These are phyloP conservation scores for Spea bombifrons DNA, from an alignment of 2,113 vertebrate genomes.

Conservation along the genomic window DNA sequence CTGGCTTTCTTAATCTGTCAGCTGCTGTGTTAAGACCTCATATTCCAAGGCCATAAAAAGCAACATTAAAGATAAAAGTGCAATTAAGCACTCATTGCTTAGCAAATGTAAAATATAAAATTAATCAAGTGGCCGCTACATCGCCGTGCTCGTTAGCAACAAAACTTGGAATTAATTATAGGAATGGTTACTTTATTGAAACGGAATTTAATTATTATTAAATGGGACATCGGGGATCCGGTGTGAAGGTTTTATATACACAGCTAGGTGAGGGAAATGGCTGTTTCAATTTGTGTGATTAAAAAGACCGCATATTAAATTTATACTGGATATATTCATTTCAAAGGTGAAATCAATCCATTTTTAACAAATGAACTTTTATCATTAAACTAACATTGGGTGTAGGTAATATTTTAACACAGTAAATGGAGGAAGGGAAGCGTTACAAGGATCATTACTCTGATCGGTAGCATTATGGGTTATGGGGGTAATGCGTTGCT, in stretches of 20 bases:
- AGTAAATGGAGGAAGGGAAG: no score
- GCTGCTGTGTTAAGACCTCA: conserved; percentile 47
- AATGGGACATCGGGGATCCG: conserved; percentile 43
- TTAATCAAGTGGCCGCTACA: conserved; percentile 48
- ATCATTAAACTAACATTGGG: conserved; percentile 2
- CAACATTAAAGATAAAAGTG: conserved; percentile 47
- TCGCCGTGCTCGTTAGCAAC: conserved; percentile 43
- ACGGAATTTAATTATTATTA: conserved; percentile 48
- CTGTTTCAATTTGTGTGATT: conserved; percentile 29
- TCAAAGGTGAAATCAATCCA: conserved; percentile 20
- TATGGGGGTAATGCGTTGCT: no score
- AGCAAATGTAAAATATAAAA: conserved; percentile 49
- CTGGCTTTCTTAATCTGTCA: conserved; percentile 47
- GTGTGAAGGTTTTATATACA: conserved; percentile 40
- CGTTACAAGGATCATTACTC: no score
- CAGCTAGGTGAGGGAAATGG: conserved; percentile 32
- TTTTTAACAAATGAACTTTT: background rate
- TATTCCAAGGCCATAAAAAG: conserved; percentile 45
- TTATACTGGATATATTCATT: conserved; percentile 32
- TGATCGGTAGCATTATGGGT: no score
- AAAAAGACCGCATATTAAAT: conserved; percentile 28
- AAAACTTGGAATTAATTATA: conserved; percentile 47
- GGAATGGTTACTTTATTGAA: conserved; percentile 47
- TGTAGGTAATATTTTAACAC: background rate
- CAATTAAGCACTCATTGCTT: conserved; percentile 49